Evolutionary conservation across 2,113 vertebrate genomes (phyloP).

Genomic region (Cisticola juncidis): DNA sequence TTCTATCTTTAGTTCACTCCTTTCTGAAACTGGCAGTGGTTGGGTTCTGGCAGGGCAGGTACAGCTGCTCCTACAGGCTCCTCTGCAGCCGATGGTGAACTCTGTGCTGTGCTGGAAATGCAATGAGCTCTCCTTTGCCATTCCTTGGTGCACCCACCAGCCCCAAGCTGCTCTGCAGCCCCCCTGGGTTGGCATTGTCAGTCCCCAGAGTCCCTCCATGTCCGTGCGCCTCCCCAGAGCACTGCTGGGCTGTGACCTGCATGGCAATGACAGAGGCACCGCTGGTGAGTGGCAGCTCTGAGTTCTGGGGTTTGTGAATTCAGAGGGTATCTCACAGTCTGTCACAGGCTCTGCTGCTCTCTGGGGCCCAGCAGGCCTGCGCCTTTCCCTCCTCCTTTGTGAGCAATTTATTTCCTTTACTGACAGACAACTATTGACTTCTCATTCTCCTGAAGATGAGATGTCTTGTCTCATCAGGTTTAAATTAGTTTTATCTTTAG

Average conservation of each 20-base stretch:
- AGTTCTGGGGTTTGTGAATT: background rate
- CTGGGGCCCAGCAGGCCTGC: background rate
- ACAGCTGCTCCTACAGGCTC: background rate
- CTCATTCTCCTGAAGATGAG: slow-evolving; percentile 21
- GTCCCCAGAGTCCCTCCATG: background rate
- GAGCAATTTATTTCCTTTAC: slow-evolving; percentile 30
- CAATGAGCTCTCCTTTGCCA: fast-evolving
- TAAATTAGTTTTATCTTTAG: slow-evolving; percentile 62
- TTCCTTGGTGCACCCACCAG: background rate
- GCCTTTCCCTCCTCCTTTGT: background rate
- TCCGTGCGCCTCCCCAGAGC: fast-evolving
- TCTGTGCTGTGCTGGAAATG: background rate
- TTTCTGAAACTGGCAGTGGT: background rate
- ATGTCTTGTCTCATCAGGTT: slow-evolving; percentile 51
- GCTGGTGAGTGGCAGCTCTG: background rate
- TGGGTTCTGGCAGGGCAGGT: background rate
- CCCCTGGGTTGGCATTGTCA: background rate
- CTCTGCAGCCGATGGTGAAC: fast-evolving
- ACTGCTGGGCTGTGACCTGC: background rate
- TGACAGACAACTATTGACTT: slow-evolving; percentile 51
- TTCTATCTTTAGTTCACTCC: background rate
- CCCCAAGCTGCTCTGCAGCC: background rate
- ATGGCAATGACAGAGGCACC: background rate
- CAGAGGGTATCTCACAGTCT: background rate
- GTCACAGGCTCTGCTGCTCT: background rate